Evolutionary conservation across 1,140 invertebrate genomes (phyloP).

Genomic region (Zaprionus tsacasi): DNA sequence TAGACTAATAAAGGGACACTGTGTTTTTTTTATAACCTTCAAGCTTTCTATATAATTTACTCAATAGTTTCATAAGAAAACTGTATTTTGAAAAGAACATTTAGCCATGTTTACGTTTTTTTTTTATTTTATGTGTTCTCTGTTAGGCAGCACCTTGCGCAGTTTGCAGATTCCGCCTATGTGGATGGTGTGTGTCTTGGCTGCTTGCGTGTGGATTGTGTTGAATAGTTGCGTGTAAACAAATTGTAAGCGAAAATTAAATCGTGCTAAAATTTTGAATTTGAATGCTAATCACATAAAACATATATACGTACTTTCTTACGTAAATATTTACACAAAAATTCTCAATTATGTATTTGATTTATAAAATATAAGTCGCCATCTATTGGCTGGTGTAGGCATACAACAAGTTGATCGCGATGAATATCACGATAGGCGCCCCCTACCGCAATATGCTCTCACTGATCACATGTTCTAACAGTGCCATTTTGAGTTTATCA

Average conservation of each 20-base stretch:
- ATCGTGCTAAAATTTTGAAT: no score
- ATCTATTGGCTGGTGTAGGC: not conserved
- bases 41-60: no score
- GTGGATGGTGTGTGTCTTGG: slow-evolving; percentile 38
- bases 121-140: no score
- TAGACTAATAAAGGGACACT: no score
- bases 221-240: not conserved
- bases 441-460: not conserved
- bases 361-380: not conserved
- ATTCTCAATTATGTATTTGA: not conserved
- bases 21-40: no score
- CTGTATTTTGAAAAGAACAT: no score
- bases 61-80: no score
- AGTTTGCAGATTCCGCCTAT: slow-evolving; percentile 37
- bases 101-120: no score
- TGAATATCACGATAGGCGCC: not conserved
- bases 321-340: not conserved
- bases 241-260: not conserved
- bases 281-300: not conserved
- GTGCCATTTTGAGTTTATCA: slow-evolving; percentile 6
- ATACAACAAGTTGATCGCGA: not conserved
- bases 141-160: not conserved
- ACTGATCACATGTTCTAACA: slow-evolving; percentile 3
- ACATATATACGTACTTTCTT: not conserved
- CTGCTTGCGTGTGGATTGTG: slow-evolving; percentile 34